phyloP scores from a whole-genome alignment of 2,113 vertebrate genomes.

The Ivindomyrus marchei region DNA sequence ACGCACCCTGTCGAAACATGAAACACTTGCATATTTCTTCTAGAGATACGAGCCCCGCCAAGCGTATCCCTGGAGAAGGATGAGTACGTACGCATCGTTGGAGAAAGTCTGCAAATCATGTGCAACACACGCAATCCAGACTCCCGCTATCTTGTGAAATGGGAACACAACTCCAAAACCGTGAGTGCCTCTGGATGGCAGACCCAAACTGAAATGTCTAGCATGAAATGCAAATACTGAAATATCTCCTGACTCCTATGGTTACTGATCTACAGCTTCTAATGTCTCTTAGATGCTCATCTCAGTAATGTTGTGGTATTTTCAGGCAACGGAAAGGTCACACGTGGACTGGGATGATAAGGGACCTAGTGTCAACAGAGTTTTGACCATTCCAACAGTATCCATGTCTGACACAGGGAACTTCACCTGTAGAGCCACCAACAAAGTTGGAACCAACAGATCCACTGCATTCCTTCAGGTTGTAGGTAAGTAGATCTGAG shows the following conservation, averaged over 20 bases:
- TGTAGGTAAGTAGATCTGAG: constrained; percentile 59
- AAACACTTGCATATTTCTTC: background rate
- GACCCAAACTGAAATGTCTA: background rate
- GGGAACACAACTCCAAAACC: constrained; percentile 45
- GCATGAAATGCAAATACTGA: constrained; percentile 16
- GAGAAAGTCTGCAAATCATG: constrained; percentile 65
- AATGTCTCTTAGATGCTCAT: background rate
- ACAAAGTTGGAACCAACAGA: constrained; percentile 37
- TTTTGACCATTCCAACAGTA: constrained; percentile 48
- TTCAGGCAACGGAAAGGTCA: background rate
- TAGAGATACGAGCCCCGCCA: constrained; percentile 24
- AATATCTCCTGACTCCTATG: background rate
- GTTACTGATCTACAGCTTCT: background rate
- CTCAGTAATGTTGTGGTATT: background rate
- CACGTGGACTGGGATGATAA: accelerated
- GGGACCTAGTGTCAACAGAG: constrained; percentile 27
- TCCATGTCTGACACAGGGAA: constrained; percentile 55
- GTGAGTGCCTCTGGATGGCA: constrained; percentile 37
- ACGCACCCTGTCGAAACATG: background rate
- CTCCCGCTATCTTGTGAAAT: constrained; percentile 41
- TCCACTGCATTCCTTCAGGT: constrained; percentile 61
- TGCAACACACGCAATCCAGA: constrained; percentile 54
- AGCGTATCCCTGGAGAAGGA: constrained; percentile 36
- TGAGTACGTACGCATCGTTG: constrained; percentile 57
- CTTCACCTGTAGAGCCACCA: constrained; percentile 62